These are phyloP conservation scores for Gymnocypris eckloni DNA, from an alignment of 2,797 vertebrate genomes.

Conservation along the genomic window DNA sequence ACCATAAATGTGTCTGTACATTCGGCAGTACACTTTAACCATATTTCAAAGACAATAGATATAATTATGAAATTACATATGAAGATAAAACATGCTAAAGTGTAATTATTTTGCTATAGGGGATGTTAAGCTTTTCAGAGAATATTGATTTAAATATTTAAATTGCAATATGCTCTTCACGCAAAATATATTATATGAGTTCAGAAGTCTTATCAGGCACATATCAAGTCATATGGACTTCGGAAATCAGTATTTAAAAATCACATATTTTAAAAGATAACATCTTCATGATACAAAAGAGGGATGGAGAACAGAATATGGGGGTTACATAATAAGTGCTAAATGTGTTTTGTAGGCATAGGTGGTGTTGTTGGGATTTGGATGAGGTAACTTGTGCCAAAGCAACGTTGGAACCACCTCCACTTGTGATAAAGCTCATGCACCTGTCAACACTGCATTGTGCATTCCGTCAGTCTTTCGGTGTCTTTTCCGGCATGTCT, in stretches of 20 bases:
- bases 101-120: too few species aligned
- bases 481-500: conserved; percentile 41
- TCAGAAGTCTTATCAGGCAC: too few species aligned
- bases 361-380: conserved; percentile 22
- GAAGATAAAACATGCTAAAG: neutral
- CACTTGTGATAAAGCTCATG: conserved; percentile 38
- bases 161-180: too few species aligned
- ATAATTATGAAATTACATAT: neutral
- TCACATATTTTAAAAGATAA: conserved; percentile 7
- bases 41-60: neutral
- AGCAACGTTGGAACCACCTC: conserved; percentile 37
- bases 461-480: conserved; percentile 30
- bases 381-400: conserved; percentile 21
- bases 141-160: too few species aligned
- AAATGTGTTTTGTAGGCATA: conserved; percentile 17
- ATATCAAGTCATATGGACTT: neutral
- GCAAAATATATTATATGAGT: neutral
- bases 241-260: neutral
- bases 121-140: neutral
- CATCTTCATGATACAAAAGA: neutral
- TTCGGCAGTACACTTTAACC: neutral
- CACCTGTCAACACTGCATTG: conserved; percentile 41
- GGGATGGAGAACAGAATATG: neutral
- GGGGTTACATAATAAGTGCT: neutral
- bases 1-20: neutral